Base-by-base conservation (phyloP, 2,888 invertebrate genomes). In the Leucophora obtusa region DNA sequence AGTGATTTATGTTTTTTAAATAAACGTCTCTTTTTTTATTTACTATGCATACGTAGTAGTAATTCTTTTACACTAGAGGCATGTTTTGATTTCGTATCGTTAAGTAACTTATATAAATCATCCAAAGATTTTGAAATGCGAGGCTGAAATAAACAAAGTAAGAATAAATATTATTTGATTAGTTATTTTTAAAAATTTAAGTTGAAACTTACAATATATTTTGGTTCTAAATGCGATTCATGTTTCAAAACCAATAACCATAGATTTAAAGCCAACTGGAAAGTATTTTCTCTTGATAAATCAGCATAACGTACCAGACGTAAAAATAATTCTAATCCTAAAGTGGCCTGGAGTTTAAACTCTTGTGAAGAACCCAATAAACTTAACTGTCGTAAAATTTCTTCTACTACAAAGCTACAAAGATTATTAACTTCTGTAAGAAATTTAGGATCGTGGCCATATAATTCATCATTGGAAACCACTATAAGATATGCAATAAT, bases 381-480 rank as follows among this genome's bases (percentile, higher is more conserved):
- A 89, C 94, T 95, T 24, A 96, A 89, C 82, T 94, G 93, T 1
- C 91, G 91, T 6, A 97, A 89, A 79, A 97, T 91, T 89, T 96
- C 95, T 84, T 95, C 95, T 47, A 97, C 91, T 69, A 97, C 92
- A 83, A 95, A 93, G 0, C 93, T 93, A 82, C 95, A 94, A 87
- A 96, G 93, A 86, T 93, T 93, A 86, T 96, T 94, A 1, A 98
- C 92, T 89, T 96, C 96, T 2, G 91, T 91, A 63, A 97, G 91
- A 88, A 97, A 98, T 90, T 97, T 96, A 14, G 94, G 93, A 91
- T 98, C 97, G 11, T 94, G 94, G 8, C 98, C 98, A 88, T 98
- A 98, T 51, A 98, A 91, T 74, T 94, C 93, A 89, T 98, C 98
- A 88, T 98, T 98, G 3, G 98, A 97, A 86, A 98, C 95, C 80